These are phyloP conservation scores for Monarcha castaneiventris DNA, from an alignment of 2,113 vertebrate genomes.

Conservation along the genomic window DNA sequence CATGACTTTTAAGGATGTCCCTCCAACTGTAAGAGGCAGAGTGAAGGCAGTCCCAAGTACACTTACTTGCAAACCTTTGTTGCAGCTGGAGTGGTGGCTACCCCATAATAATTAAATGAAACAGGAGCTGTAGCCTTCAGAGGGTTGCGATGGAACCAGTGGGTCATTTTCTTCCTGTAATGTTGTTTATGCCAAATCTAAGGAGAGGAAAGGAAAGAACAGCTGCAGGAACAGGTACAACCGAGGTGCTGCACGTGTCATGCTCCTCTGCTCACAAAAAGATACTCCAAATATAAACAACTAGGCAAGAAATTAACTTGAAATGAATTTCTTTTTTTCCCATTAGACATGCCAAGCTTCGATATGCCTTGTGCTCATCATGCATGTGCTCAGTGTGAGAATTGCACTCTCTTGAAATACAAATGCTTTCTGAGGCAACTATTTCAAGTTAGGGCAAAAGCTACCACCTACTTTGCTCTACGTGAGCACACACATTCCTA, in stretches of 20 bases:
- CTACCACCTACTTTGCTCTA: not conserved
- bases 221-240: not conserved
- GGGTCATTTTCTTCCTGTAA: slow-evolving; percentile 82
- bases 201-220: not conserved
- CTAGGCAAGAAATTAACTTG: not conserved
- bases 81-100: slow-evolving; percentile 85
- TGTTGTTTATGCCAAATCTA: not conserved
- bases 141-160: slow-evolving; percentile 99
- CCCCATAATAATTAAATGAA: slow-evolving; percentile 91
- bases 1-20: not conserved
- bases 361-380: not conserved
- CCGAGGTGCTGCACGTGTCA: not conserved
- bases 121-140: slow-evolving; percentile 94
- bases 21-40: not conserved
- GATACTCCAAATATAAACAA: not conserved
- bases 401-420: not conserved
- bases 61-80: slow-evolving; percentile 97
- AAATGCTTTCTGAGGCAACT: not conserved
- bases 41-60: not conserved
- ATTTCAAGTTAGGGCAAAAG: not conserved
- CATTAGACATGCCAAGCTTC: not conserved
- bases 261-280: not conserved
- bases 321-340: not conserved
- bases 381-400: not conserved
- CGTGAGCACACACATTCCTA: not conserved